Evolutionary conservation across 35 echinoderm and acorn worm species (phyloP).

Genomic region (Nesometra sesokonis): DNA sequence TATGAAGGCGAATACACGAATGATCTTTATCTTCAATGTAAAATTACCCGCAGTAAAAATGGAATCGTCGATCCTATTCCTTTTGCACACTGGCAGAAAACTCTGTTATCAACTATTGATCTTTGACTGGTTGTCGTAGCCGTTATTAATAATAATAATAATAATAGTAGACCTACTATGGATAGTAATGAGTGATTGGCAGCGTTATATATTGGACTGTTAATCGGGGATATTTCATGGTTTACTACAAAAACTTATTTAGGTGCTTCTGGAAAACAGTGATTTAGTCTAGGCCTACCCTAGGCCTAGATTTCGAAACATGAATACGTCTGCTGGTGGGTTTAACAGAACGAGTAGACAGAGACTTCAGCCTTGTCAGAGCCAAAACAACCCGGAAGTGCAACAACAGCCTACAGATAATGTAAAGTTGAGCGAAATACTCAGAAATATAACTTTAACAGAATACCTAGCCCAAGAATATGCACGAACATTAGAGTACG

Average conservation of each 20-base stretch:
- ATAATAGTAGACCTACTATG: no score
- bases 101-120: no score
- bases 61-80: no score
- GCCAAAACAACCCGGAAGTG: slow-evolving; percentile 12
- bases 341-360: not conserved
- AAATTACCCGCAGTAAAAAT: no score
- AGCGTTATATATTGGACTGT: no score
- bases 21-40: no score
- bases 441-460: slow-evolving; percentile 23
- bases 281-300: not conserved
- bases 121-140: no score
- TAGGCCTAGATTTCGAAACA: not conserved
- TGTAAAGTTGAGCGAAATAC: not conserved
- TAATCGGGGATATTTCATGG: not conserved
- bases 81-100: no score
- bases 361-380: not conserved
- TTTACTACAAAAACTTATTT: not conserved
- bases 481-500: slow-evolving; percentile 53
- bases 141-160: no score
- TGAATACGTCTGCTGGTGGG: not conserved
- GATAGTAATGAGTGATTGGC: no score
- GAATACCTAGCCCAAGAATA: slow-evolving; percentile 61
- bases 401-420: not conserved
- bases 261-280: not conserved
- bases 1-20: no score